Evolutionary conservation across 2,888 invertebrate genomes (phyloP).

Genomic region (Eupeodes luniger): DNA sequence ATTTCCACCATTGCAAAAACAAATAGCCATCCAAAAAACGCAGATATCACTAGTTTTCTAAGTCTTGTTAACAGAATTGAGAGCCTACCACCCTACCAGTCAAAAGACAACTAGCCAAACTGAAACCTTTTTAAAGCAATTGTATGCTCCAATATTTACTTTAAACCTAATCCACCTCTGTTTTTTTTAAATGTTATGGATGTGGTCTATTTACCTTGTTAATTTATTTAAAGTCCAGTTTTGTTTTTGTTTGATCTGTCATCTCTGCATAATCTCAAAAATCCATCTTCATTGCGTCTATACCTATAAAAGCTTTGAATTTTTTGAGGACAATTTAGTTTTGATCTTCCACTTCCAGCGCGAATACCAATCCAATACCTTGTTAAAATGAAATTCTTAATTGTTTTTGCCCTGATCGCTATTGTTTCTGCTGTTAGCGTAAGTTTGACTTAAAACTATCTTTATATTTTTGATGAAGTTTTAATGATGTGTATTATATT

Average conservation of each 20-base stretch:
- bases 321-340: neutral
- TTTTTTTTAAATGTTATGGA: neutral
- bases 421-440: neutral
- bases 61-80: too few relatives aligned
- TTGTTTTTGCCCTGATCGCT: neutral
- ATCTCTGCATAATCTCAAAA: neutral
- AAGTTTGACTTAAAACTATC: neutral
- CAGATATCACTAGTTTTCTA: too few relatives aligned
- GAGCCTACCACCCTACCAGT: too few relatives aligned
- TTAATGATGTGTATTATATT: neutral
- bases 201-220: neutral
- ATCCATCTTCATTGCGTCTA: neutral
- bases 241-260: neutral
- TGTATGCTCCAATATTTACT: too few relatives aligned
- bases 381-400: slow-evolving; percentile 1
- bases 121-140: too few relatives aligned
- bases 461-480: neutral
- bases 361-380: neutral
- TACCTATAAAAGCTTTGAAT: neutral
- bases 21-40: too few relatives aligned
- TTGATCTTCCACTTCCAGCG: neutral
- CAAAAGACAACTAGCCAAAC: too few relatives aligned
- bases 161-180: neutral
- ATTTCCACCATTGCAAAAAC: too few relatives aligned
- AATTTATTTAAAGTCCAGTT: neutral